Conservation (phyloP, 1,140 invertebrate genomes). For the Seison nebaliae region DNA sequence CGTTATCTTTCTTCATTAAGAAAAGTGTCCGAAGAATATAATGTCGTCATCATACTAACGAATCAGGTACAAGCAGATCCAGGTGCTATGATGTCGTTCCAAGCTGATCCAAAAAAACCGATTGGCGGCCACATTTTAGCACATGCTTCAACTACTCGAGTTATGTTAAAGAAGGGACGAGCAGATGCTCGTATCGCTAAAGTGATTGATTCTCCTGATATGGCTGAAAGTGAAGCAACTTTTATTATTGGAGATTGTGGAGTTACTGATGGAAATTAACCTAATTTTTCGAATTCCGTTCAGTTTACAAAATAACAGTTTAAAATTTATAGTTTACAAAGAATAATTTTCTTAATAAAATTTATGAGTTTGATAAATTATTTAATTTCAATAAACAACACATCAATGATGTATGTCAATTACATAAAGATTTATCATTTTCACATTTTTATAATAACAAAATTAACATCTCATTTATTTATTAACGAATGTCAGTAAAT, state of each 20-base stretch:
- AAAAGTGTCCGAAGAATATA: slow-evolving; percentile 84
- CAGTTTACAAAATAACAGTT: too few species aligned
- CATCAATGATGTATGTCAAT: too few species aligned
- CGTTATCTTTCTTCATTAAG: slow-evolving; percentile 67
- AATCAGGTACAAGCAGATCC: slow-evolving; percentile 98
- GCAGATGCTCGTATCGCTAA: slow-evolving; percentile 89
- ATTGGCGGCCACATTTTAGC: slow-evolving; percentile 95
- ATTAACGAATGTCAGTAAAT: too few species aligned
- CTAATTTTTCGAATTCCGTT: too few species aligned
- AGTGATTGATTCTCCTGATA: slow-evolving; percentile 89
- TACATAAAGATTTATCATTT: too few species aligned
- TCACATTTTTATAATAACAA: too few species aligned
- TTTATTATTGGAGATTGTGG: slow-evolving; percentile 84
- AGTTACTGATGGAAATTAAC: slow-evolving; percentile 79
- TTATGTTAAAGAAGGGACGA: slow-evolving; percentile 72
- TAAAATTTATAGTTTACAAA: too few species aligned
- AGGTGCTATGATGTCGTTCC: slow-evolving; percentile 57
- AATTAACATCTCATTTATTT: too few species aligned
- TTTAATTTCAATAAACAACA: too few species aligned
- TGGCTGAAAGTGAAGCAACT: slow-evolving; percentile 86
- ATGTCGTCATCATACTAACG: slow-evolving; percentile 84
- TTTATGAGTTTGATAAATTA: too few species aligned
- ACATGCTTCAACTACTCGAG: slow-evolving; percentile 78
- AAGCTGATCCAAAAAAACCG: slow-evolving; percentile 83
- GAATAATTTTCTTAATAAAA: too few species aligned